phyloP scores from a whole-genome alignment of 1,140 invertebrate species.

The Trissolcus basalis region DNA sequence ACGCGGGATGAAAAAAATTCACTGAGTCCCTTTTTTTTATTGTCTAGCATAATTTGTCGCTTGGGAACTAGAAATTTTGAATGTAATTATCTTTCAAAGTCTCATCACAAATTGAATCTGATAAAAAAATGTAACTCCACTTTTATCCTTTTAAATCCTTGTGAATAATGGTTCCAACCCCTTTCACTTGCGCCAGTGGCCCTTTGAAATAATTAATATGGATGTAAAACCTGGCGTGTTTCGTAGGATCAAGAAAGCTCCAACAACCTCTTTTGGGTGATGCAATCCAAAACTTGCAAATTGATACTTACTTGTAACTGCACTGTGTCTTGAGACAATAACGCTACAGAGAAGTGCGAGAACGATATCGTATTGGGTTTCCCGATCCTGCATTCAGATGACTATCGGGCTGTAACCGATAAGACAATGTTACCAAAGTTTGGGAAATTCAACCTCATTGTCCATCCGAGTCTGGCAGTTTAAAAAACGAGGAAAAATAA shows the following conservation, averaged over 20 bases:
- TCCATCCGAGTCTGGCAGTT: conserved; percentile 9
- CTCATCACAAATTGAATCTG: background rate
- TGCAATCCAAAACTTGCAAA: conserved; percentile 47
- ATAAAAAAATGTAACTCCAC: conserved; percentile 1
- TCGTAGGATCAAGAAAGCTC: conserved; percentile 19
- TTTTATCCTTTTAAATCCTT: background rate
- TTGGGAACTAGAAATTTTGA: too few relatives aligned
- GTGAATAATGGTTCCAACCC: conserved; percentile 11
- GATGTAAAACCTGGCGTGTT: conserved; percentile 24
- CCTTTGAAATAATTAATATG: conserved; percentile 30
- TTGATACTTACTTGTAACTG: conserved; percentile 38
- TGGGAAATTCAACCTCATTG: conserved; percentile 38
- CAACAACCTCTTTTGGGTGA: conserved; percentile 41
- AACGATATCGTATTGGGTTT: conserved; percentile 44
- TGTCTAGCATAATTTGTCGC: too few relatives aligned
- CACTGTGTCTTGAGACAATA: conserved; percentile 35
- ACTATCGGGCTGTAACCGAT: conserved; percentile 42
- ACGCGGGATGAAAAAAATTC: too few relatives aligned
- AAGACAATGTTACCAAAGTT: conserved; percentile 40
- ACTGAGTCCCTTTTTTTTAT: too few relatives aligned
- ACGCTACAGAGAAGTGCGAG: conserved; percentile 31
- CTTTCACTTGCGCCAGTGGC: conserved; percentile 11
- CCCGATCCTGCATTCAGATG: conserved; percentile 36
- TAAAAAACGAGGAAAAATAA: too few relatives aligned
- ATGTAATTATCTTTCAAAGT: too few relatives aligned